Evolutionary conservation across 2,113 vertebrate species (phyloP).

Genomic region (Indri indri): DNA sequence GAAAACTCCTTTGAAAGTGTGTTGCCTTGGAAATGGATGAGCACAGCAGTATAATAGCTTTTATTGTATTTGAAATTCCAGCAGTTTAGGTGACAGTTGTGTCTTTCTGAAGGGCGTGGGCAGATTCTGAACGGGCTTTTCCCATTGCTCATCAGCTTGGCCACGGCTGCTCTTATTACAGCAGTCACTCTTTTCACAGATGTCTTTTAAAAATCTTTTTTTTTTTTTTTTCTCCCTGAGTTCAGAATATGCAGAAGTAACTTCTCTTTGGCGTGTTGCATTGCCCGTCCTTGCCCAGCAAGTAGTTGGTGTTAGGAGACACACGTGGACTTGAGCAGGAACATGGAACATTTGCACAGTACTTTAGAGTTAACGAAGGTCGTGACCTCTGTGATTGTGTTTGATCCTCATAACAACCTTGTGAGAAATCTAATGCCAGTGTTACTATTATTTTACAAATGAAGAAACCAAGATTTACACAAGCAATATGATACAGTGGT

Average conservation of each 20-base stretch:
- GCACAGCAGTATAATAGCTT: neutral
- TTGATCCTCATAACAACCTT: neutral
- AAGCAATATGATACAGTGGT: neutral
- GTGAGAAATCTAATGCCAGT: neutral
- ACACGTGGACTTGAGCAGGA: neutral
- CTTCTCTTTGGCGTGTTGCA: neutral
- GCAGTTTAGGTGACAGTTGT: constrained; percentile 35
- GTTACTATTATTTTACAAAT: neutral
- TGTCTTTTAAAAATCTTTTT: neutral
- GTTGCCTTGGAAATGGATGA: constrained; percentile 69
- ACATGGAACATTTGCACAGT: neutral
- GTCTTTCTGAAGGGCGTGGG: constrained; percentile 33
- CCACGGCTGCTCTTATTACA: neutral
- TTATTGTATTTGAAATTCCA: constrained; percentile 45
- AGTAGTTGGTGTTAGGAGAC: neutral
- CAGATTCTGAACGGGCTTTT: neutral
- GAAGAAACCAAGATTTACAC: neutral
- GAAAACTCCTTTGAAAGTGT: constrained; percentile 47
- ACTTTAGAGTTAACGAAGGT: neutral
- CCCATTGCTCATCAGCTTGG: neutral
- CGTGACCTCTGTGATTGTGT: neutral
- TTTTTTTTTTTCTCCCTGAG: neutral
- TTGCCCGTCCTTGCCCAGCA: neutral
- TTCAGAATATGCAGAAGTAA: neutral
- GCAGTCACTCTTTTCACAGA: neutral